phyloP scores from a whole-genome alignment of 2,113 vertebrate genomes.

The Dipodomys spectabilis region DNA sequence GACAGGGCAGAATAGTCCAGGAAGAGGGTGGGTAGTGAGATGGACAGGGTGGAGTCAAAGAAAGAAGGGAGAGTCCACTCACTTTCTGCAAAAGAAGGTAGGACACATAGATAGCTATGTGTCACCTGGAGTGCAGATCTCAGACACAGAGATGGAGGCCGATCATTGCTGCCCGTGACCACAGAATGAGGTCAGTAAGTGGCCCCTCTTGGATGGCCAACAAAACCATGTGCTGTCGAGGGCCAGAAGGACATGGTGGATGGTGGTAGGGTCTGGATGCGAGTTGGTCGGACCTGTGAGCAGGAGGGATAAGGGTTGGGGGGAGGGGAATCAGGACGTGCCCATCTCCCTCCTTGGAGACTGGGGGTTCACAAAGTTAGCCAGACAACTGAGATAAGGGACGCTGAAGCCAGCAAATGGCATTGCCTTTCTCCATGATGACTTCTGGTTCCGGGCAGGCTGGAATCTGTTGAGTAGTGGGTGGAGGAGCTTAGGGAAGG shows the following conservation, averaged over 20 bases:
- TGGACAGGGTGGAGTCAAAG: not conserved
- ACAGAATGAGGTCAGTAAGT: not conserved
- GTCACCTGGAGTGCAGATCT: not conserved
- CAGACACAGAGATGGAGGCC: not conserved
- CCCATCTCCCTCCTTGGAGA: not conserved
- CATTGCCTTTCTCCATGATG: not conserved
- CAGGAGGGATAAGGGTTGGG: not conserved
- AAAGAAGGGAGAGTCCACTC: not conserved
- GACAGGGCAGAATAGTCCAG: not conserved
- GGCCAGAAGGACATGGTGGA: not conserved
- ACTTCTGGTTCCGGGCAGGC: not conserved
- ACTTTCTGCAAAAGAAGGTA: not conserved
- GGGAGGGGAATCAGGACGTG: no score
- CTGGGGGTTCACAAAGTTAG: not conserved
- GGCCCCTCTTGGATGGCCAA: not conserved
- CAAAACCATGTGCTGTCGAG: no score
- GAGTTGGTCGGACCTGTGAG: not conserved
- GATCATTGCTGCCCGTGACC: not conserved
- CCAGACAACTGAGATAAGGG: not conserved
- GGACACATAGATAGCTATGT: not conserved
- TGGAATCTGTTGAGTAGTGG: not conserved
- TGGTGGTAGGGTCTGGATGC: not conserved
- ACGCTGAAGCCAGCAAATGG: not conserved
- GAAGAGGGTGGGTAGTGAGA: not conserved
- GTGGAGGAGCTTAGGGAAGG: not conserved